Conservation (phyloP, 2,888 invertebrate genomes). For the Panorpa germanica region DNA sequence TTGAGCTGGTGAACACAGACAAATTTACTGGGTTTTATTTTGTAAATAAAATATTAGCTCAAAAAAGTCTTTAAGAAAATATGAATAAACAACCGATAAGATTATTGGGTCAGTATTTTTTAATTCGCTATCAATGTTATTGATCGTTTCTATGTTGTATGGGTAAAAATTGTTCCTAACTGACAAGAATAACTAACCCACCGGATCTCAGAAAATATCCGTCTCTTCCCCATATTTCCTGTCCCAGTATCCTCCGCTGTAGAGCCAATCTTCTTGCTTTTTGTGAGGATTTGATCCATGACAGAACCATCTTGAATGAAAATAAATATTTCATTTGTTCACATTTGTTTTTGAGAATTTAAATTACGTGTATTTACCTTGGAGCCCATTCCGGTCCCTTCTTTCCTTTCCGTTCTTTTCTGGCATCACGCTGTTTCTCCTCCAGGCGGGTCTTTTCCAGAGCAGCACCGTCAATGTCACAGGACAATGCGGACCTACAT, state of each 20-base stretch:
- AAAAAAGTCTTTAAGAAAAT: too few relatives aligned
- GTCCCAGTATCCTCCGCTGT: constrained; percentile 73
- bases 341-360: neutral
- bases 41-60: too few relatives aligned
- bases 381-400: constrained; percentile 35
- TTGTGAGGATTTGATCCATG: constrained; percentile 55
- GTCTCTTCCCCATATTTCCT: constrained; percentile 63
- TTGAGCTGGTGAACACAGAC: too few relatives aligned
- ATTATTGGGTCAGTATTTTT: too few relatives aligned
- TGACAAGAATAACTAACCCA: too few relatives aligned
- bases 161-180: too few relatives aligned
- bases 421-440: constrained; percentile 72
- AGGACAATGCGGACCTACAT: too few relatives aligned
- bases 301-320: constrained; percentile 55
- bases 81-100: too few relatives aligned
- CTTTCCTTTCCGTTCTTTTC: constrained; percentile 43
- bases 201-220: too few relatives aligned
- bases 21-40: too few relatives aligned
- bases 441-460: constrained; percentile 75
- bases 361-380: constrained; percentile 24
- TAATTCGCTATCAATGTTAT: too few relatives aligned
- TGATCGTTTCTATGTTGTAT: too few relatives aligned
- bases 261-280: constrained; percentile 75
- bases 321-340: neutral
- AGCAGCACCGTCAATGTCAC: constrained; percentile 79